phyloP scores from a whole-genome alignment of 2,888 invertebrate genomes.

The Mongoloraphidia duomilia region DNA sequence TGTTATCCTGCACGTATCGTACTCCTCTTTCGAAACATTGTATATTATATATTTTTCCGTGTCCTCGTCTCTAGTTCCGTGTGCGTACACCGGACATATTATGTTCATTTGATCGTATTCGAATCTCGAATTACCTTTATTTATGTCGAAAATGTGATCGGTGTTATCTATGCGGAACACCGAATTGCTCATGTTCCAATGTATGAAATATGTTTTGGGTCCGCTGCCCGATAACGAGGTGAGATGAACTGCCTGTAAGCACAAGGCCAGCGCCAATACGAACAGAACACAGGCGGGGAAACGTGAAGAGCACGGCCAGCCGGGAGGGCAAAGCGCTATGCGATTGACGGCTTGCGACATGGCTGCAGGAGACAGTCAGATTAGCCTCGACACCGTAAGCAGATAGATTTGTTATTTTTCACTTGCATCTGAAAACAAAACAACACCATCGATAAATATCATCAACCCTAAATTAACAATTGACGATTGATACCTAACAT shows the following conservation, averaged over 20 bases:
- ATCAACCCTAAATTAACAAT: too few species aligned
- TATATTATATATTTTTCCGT: constrained; percentile 93
- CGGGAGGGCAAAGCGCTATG: background rate
- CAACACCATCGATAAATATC: too few species aligned
- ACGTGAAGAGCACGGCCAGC: constrained; percentile 13
- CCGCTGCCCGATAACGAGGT: constrained; percentile 27
- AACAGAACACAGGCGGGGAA: constrained; percentile 22
- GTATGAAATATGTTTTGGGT: constrained; percentile 30
- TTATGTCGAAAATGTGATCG: constrained; percentile 91
- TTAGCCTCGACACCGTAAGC: too few species aligned
- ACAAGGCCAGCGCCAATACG: constrained; percentile 19
- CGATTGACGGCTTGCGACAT: background rate
- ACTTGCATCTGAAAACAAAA: too few species aligned
- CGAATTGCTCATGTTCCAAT: constrained; percentile 32
- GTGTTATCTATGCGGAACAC: constrained; percentile 91
- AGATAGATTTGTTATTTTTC: too few species aligned
- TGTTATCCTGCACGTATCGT: constrained; percentile 90
- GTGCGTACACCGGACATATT: constrained; percentile 84
- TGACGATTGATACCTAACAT: too few species aligned
- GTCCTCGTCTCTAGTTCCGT: constrained; percentile 73
- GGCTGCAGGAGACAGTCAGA: too few species aligned
- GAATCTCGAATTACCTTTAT: constrained; percentile 81
- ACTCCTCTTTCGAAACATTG: constrained; percentile 92
- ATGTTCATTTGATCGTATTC: constrained; percentile 94
- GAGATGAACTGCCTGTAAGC: constrained; percentile 23